Evolutionary conservation across 2,888 invertebrate species (phyloP).

Genomic region (Orchesella flavescens): DNA sequence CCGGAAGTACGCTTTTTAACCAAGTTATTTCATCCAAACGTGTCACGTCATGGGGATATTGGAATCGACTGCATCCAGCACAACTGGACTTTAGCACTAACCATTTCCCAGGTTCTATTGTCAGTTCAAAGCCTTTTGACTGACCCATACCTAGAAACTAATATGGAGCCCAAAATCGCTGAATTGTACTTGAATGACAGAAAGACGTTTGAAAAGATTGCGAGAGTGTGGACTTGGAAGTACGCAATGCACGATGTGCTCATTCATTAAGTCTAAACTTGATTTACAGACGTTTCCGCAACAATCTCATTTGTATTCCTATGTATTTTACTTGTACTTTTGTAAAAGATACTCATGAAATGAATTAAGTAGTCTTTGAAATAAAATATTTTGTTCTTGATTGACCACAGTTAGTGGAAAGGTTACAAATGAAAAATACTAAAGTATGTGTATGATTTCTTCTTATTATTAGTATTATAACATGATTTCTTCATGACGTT

Average conservation of each 20-base stretch:
- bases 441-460: no score
- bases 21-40: slow-evolving; percentile 94
- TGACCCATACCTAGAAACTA: slow-evolving; percentile 87
- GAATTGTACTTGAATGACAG: slow-evolving; percentile 84
- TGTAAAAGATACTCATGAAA: not conserved
- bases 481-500: no score
- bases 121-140: slow-evolving; percentile 91
- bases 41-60: slow-evolving; percentile 94
- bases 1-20: slow-evolving; percentile 94
- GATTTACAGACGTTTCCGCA: not conserved
- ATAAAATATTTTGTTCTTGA: no score
- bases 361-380: no score
- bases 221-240: slow-evolving; percentile 91
- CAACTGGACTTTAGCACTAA: slow-evolving; percentile 96
- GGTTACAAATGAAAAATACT: no score
- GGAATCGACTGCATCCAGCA: slow-evolving; percentile 96
- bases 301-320: not conserved
- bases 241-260: slow-evolving; percentile 87
- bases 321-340: not conserved
- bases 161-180: slow-evolving; percentile 91
- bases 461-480: no score
- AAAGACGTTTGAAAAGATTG: slow-evolving; percentile 84
- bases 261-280: slow-evolving; percentile 72
- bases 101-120: slow-evolving; percentile 90
- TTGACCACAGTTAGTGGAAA: no score